These are phyloP conservation scores for Epicampocera succincta DNA, from an alignment of 2,888 invertebrate genomes.

Conservation along the genomic window DNA sequence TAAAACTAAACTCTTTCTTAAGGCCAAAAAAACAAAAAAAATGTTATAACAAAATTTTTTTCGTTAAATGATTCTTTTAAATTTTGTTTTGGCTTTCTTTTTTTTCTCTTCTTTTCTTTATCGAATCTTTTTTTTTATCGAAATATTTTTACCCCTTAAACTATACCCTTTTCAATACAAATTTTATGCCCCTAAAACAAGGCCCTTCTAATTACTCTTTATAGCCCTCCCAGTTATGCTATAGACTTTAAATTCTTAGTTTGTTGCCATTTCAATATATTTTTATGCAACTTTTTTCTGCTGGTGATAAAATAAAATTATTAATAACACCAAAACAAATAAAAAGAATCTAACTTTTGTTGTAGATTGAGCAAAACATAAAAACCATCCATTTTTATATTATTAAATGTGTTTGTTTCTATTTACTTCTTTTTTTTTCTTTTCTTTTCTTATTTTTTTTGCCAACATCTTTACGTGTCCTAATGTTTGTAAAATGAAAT, in stretches of 20 bases:
- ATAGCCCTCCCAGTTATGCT: conserved; percentile 13
- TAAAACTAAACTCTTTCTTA: no score
- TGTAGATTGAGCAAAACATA: not conserved
- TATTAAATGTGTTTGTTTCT: not conserved
- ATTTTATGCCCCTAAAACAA: not conserved
- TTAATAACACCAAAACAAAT: conserved; percentile 17
- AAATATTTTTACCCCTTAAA: no score
- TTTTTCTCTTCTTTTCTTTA: not conserved
- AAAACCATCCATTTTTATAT: conserved; percentile 12
- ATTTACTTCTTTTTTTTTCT: not conserved
- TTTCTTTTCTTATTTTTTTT: no score
- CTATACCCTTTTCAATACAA: no score
- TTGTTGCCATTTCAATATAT: not conserved
- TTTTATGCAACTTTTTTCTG: conserved; percentile 9
- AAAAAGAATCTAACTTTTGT: conserved; percentile 10
- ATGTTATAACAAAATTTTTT: no score
- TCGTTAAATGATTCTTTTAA: no score
- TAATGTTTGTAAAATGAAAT: conserved; percentile 57
- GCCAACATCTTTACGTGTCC: conserved; percentile 45
- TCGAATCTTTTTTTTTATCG: not conserved
- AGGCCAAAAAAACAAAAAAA: no score
- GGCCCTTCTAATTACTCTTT: not conserved
- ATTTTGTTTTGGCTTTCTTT: no score
- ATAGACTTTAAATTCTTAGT: conserved; percentile 10
- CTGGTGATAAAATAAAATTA: conserved; percentile 34